A percentile compares a stretch with the other conserved stretches of the same genome.
Evolutionary conservation across 1,140 invertebrate species (phyloP).

Genomic region (Ctenoplectra terminalis): DNA sequence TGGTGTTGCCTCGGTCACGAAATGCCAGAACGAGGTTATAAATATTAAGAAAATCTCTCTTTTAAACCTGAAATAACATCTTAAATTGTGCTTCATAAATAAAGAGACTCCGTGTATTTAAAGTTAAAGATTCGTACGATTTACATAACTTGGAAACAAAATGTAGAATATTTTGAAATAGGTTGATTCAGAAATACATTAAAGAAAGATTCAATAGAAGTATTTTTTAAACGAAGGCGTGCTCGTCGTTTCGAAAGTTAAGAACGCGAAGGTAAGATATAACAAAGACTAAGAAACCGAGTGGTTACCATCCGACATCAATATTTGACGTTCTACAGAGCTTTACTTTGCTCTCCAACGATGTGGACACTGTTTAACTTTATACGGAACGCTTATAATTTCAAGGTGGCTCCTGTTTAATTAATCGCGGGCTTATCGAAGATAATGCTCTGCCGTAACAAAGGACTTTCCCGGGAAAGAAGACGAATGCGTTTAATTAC

Average conservation of each 20-base stretch:
- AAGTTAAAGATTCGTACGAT: too few species aligned
- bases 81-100: not conserved
- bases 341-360: conserved; percentile 25
- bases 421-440: conserved; percentile 34
- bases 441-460: conserved; percentile 14
- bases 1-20: not conserved
- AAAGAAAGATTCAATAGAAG: not conserved
- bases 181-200: not conserved
- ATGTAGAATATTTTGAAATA: too few species aligned
- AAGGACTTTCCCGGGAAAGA: not conserved
- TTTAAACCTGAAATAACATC: not conserved
- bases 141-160: too few species aligned
- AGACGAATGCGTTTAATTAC: conserved; percentile 31
- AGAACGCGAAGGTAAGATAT: not conserved
- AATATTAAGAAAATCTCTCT: conserved; percentile 16
- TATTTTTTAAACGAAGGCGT: not conserved
- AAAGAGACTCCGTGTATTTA: not conserved
- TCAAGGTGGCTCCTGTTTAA: conserved; percentile 25
- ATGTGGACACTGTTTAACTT: conserved; percentile 25
- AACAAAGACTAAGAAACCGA: not conserved
- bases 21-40: not conserved
- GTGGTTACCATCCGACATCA: not conserved
- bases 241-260: not conserved
- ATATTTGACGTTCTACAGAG: not conserved
- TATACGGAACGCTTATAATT: conserved; percentile 18